Base-by-base conservation (phyloP, 2,797 vertebrate species). In the Trachurus trachurus region DNA sequence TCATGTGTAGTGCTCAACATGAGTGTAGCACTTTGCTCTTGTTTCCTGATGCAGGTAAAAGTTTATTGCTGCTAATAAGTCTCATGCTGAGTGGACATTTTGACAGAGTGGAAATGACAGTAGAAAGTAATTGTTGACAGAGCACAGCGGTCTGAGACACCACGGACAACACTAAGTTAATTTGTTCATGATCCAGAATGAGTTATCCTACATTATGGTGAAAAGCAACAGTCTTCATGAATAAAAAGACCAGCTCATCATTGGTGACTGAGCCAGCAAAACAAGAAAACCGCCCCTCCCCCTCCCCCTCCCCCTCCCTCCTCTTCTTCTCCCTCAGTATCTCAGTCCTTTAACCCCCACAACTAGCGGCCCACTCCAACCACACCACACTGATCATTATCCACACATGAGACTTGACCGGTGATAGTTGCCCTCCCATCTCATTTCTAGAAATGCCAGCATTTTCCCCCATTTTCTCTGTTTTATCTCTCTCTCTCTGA, bases 401-500 rank as follows among this genome's bases (percentile, higher is more conserved):
- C 21, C 49, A 34, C 60, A 63, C 39, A n/a, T 2, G 5, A 57
- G 17, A 54, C 49, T 13, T 21, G 11, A 54, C 42, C n/a, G 2
- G 42, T 21, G 44, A 70, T 68, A 50, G 62, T 52, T 71, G 63
- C 73, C 59, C 34, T 52, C n/a, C 4, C 16, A 17, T 59, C 71
- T 76, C 29, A 29, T 60, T 65, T 29, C 34, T 65, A 19, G 63
- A 70, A 78, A 74, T 58, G 21, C 59, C 49, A 31, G 13, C 10
- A 17, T 58, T 22, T 26, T 21, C 16, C 60, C 9, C 39, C 37
- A 12, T 65, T 74, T 68, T 73, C 13, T 29, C 70, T 22, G 45
- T 69, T 76, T 52, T 42, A 29, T 74, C 60, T 68, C 60, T 63
- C 34, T 37, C 67, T 74, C 60, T 68, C 60, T 63, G 7, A 9